Evolutionary conservation across 1,140 invertebrate species (phyloP).

Genomic region (Probaryconus sp.): DNA sequence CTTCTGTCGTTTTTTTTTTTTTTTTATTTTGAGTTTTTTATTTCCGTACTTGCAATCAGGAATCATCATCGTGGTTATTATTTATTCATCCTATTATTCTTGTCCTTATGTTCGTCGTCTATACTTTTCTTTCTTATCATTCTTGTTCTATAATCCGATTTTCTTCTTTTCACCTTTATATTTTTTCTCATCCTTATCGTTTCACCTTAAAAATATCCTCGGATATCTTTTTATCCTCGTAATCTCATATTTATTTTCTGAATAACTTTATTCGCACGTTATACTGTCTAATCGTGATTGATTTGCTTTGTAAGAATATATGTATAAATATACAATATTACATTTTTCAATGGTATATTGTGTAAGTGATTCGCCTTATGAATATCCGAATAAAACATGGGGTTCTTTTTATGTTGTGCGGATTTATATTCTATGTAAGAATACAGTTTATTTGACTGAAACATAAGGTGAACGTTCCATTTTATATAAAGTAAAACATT

Average conservation of each 20-base stretch:
- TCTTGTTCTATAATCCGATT: conserved; percentile 40
- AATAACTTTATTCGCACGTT: conserved; percentile 47
- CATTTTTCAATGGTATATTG: conserved; percentile 35
- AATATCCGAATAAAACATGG: conserved; percentile 14
- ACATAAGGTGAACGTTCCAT: conserved; percentile 9
- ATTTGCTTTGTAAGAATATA: conserved; percentile 43
- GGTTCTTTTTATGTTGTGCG: no score
- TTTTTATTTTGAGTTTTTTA: no score
- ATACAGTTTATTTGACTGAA: no score
- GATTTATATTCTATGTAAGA: no score
- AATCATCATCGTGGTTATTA: conserved; percentile 19
- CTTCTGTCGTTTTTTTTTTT: no score
- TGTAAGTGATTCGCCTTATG: conserved; percentile 32
- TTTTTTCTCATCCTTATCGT: conserved; percentile 21
- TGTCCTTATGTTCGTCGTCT: conserved; percentile 3
- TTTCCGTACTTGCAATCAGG: not conserved
- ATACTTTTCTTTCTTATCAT: conserved; percentile 33
- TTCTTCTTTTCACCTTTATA: conserved; percentile 18
- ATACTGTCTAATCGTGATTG: conserved; percentile 45
- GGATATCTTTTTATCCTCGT: conserved; percentile 42
- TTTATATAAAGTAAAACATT: no score
- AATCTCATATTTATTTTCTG: conserved; percentile 44
- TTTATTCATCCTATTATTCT: conserved; percentile 28
- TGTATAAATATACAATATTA: conserved; percentile 16
- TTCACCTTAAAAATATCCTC: conserved; percentile 14